Evolutionary conservation across 2,797 vertebrate species (phyloP), one percentile per base, ranked within the genome.

Genomic region (Poeciliopsis turneri): DNA sequence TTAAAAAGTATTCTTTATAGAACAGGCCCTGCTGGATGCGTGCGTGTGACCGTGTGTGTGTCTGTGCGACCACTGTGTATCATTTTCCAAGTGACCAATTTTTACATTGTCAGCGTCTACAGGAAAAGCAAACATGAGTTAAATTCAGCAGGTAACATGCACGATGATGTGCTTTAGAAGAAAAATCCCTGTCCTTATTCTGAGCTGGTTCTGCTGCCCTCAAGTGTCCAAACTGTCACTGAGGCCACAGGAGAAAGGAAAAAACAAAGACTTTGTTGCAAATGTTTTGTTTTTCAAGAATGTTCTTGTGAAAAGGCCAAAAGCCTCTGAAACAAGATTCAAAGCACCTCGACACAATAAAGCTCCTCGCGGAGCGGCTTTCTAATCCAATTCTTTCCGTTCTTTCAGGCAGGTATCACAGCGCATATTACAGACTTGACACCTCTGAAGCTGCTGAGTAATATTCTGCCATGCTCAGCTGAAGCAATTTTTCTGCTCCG

Each of bases 361-460:
- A 87, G 76, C 45, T 78, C 78, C 76, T 78, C 74, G 75, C 36
- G 8, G 7, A 39, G 76, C 84, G 76, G 72, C 77, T 51, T 75
- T 76, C 74, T 79, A 79, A 90, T 87, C 79, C 77, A 73, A 88
- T 82, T 80, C 66, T 75, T 57, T 76, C 75, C 76, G 74, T 82
- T 83, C 79, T 68, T 84, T 76, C 77, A 82, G 85, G 76, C 82
- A 72, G 74, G 70, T 81, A 82, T 88, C 81, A 72, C 77, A 78
- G 81, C 77, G 72, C 79, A 28, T 84, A 86, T 87, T 89, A 78
- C 83, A 72, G 64, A 76, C 71, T 47, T 76, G 79, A 90, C 89
- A 88, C 74, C 75, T 72, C 85, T 70, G 84, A 88, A 90, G 83
- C 75, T 85, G 84, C 74, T 80, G 72, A 76, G 82, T 83, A 84